phyloP scores from a whole-genome alignment of 2,797 vertebrate species.

The Schizopygopsis malacanthus region DNA sequence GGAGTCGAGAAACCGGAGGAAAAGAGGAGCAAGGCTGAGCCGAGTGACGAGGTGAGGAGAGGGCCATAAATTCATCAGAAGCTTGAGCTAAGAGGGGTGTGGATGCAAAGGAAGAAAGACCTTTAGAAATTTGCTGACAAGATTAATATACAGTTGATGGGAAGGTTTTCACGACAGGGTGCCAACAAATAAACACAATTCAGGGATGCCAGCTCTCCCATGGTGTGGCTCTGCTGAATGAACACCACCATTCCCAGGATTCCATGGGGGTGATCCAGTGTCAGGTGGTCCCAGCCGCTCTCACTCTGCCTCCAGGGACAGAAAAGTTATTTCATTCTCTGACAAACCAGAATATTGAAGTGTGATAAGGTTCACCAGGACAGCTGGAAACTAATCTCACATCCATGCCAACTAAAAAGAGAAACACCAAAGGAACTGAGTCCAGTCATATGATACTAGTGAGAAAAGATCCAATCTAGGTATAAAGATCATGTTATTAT shows the following conservation, averaged over 20 bases:
- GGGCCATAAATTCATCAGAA: conserved; percentile 72
- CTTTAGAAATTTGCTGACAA: conserved; percentile 83
- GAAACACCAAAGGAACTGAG: conserved; percentile 63
- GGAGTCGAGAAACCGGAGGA: conserved; percentile 38
- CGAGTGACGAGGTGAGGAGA: conserved; percentile 59
- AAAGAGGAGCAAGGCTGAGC: conserved; percentile 46
- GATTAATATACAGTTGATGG: conserved; percentile 93
- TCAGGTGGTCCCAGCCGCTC: conserved; percentile 73
- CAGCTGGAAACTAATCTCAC: conserved; percentile 77
- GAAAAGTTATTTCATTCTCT: conserved; percentile 74
- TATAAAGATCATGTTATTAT: conserved; percentile 59
- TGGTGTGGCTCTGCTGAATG: conserved; percentile 60
- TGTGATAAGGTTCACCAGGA: conserved; percentile 69
- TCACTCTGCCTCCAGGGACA: conserved; percentile 61
- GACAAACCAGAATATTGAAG: conserved; percentile 71
- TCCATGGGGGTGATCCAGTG: conserved; percentile 73
- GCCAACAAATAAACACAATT: conserved; percentile 98
- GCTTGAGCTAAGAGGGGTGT: conserved; percentile 41
- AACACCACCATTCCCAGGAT: conserved; percentile 76
- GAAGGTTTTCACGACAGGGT: conserved; percentile 88
- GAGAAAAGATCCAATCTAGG: conserved; percentile 72
- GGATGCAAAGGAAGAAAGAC: conserved; percentile 69
- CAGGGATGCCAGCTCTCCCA: conserved; percentile 79
- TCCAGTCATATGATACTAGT: conserved; percentile 73
- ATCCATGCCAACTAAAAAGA: conserved; percentile 69